These are phyloP conservation scores for Salminus brasiliensis DNA, from an alignment of 2,113 vertebrate species.

Conservation along the genomic window DNA sequence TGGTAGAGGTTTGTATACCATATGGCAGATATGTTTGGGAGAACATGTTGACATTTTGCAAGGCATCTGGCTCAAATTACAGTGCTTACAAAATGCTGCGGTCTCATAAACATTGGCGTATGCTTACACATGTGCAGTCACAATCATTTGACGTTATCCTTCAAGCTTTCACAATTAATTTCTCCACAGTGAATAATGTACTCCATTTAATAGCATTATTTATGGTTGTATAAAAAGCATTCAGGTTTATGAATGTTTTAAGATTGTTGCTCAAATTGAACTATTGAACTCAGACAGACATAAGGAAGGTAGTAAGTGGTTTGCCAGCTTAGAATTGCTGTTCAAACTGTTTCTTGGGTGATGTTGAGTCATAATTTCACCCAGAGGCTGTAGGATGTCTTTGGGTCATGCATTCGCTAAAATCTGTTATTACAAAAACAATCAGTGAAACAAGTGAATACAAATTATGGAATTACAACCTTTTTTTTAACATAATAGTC, in stretches of 20 bases:
- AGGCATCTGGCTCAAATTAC: conserved; percentile 38
- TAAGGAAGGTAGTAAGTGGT: not conserved
- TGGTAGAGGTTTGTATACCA: not conserved
- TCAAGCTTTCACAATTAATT: not conserved
- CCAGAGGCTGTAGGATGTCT: conserved; percentile 42
- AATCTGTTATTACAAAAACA: no score
- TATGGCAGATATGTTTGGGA: conserved; percentile 24
- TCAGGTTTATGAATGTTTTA: not conserved
- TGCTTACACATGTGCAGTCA: conserved; percentile 13
- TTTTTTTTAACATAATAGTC: no score
- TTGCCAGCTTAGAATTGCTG: conserved; percentile 25
- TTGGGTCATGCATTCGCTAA: not conserved
- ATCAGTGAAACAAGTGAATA: no score
- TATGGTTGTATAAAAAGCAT: conserved; percentile 20
- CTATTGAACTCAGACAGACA: conserved; percentile 40
- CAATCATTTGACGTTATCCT: not conserved
- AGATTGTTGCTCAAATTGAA: conserved; percentile 21
- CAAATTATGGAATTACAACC: no score
- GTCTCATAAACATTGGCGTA: conserved; percentile 24
- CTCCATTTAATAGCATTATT: not conserved
- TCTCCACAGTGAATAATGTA: not conserved
- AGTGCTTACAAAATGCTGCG: conserved; percentile 18
- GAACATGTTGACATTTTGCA: conserved; percentile 39
- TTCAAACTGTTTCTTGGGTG: conserved; percentile 45
- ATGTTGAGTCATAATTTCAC: conserved; percentile 52